Conservation (phyloP, 2,797 vertebrate genomes). For the Acrocephalus scirpaceus region DNA sequence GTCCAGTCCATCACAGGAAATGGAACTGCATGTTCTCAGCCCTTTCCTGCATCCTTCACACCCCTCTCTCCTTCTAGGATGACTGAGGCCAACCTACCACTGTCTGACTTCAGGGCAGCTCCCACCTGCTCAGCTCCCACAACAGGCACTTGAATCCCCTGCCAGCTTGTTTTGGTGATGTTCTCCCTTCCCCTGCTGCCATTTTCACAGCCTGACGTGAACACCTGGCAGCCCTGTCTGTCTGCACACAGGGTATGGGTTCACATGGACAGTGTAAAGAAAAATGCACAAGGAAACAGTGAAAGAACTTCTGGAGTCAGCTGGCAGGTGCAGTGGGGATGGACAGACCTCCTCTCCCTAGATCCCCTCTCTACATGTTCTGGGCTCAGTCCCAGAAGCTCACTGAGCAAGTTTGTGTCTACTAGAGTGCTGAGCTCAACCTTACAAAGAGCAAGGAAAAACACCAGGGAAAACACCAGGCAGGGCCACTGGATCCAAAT, state of each 20-base stretch:
- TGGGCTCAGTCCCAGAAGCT: not conserved
- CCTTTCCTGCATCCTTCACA: not conserved
- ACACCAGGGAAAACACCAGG: not conserved
- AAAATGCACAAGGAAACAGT: not conserved
- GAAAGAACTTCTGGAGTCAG: not conserved
- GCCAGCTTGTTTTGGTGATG: not conserved
- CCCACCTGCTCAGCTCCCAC: not conserved
- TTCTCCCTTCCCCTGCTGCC: not conserved
- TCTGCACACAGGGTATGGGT: not conserved
- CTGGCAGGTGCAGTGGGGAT: not conserved
- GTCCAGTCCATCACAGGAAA: accelerated
- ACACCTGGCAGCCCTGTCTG: not conserved
- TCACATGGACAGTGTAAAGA: accelerated
- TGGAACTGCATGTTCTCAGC: accelerated
- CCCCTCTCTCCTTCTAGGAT: not conserved
- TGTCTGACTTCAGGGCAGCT: not conserved
- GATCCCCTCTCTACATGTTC: accelerated
- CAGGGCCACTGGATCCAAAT: accelerated
- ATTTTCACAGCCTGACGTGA: not conserved
- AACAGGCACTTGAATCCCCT: not conserved
- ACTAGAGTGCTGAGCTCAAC: not conserved
- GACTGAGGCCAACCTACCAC: not conserved
- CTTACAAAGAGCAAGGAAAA: not conserved
- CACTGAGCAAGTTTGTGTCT: not conserved
- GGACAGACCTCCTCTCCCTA: not conserved